Evolutionary conservation across 2,797 vertebrate species (phyloP).

Genomic region (Gallinago stenura): DNA sequence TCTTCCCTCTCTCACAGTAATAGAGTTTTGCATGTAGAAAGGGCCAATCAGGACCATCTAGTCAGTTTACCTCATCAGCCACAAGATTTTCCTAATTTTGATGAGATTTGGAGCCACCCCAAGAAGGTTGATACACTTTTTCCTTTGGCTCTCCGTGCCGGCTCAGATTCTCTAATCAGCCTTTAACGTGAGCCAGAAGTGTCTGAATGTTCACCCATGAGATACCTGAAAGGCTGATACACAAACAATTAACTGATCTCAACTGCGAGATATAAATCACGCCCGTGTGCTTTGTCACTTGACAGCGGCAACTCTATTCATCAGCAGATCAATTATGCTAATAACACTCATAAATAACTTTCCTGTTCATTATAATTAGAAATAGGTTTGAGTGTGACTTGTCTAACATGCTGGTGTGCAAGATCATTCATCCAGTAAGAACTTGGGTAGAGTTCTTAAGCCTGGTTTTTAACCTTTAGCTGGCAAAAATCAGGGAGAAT

Average conservation of each 20-base stretch:
- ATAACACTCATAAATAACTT: neutral
- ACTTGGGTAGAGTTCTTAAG: neutral
- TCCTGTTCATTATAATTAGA: neutral
- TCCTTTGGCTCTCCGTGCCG: neutral
- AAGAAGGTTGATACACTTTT: neutral
- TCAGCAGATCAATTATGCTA: neutral
- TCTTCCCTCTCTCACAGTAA: neutral
- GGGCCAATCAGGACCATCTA: neutral
- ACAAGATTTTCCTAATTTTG: neutral
- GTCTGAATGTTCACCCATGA: neutral
- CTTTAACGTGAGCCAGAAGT: neutral
- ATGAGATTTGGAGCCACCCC: neutral
- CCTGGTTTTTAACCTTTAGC: neutral
- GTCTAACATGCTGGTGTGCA: neutral
- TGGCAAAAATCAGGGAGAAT: neutral
- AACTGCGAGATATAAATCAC: neutral
- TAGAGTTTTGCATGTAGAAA: neutral
- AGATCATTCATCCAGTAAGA: neutral
- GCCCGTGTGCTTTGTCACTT: neutral
- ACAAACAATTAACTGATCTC: neutral
- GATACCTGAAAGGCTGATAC: neutral
- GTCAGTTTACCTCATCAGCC: neutral
- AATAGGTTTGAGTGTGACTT: neutral
- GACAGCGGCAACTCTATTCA: neutral
- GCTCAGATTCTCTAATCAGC: neutral